These are phyloP conservation scores for Parauchenoglanis punctatus DNA, from an alignment of 2,797 vertebrate species.

Conservation along the genomic window DNA sequence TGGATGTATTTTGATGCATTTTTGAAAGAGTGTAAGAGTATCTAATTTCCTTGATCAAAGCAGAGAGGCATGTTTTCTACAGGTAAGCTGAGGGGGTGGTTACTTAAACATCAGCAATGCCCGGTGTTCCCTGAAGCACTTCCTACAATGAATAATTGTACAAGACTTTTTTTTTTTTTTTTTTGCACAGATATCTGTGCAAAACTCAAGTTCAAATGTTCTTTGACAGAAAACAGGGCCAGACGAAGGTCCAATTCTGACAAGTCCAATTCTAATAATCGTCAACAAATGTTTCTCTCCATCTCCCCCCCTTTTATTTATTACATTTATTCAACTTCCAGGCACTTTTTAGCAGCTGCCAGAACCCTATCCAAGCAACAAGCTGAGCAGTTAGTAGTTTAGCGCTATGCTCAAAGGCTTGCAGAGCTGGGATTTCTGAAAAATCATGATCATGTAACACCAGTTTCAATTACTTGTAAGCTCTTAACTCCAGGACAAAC, in stretches of 20 bases:
- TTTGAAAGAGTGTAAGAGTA: not conserved
- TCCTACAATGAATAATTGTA: not conserved
- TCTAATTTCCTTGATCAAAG: not conserved
- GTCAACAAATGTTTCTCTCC: not conserved
- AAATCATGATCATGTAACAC: not conserved
- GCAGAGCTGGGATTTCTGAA: not conserved
- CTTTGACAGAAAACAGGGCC: not conserved
- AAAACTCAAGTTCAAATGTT: not conserved
- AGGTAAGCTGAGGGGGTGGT: not conserved
- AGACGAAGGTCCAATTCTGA: not conserved
- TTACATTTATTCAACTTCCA: not conserved
- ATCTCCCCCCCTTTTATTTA: not conserved
- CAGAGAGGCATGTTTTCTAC: not conserved
- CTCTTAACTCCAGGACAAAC: not conserved
- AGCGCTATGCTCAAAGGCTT: not conserved
- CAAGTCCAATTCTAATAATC: not conserved
- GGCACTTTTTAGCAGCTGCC: not conserved
- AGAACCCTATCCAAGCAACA: not conserved
- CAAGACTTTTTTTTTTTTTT: not conserved
- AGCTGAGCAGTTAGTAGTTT: not conserved
- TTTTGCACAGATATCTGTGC: not conserved
- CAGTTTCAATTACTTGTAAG: not conserved
- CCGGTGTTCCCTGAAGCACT: not conserved
- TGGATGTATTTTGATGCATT: not conserved
- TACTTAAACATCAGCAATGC: not conserved